These are phyloP conservation scores for Rosalia funebris DNA, from an alignment of 2,888 invertebrate genomes.

Conservation along the genomic window DNA sequence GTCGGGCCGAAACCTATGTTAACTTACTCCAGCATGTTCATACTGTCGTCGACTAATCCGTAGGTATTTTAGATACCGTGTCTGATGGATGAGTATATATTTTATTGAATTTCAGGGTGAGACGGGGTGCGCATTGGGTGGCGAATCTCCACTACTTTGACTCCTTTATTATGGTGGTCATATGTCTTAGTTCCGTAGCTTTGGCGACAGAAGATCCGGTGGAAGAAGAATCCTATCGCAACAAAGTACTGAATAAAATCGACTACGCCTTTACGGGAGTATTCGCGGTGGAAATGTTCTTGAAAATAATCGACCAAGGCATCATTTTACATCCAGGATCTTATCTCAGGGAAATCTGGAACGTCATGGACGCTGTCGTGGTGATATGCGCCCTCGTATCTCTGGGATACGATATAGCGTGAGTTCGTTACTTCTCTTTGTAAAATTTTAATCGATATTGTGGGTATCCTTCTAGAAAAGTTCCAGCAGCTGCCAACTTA, in stretches of 20 bases:
- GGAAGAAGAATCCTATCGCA: slow-evolving; percentile 85
- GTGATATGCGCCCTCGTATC: slow-evolving; percentile 98
- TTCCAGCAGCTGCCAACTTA: slow-evolving; percentile 71
- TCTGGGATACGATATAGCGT: slow-evolving; percentile 93
- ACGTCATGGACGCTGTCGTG: slow-evolving; percentile 98
- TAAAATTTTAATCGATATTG: background rate
- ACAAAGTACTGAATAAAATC: slow-evolving; percentile 94
- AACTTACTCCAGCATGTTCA: slow-evolving; percentile 99
- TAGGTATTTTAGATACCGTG: no score
- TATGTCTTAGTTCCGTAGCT: slow-evolving; percentile 98
- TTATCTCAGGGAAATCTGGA: slow-evolving; percentile 98
- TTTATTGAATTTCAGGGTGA: slow-evolving; percentile 90
- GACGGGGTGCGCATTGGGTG: slow-evolving; percentile 98
- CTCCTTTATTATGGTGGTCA: slow-evolving; percentile 99
- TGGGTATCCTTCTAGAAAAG: slow-evolving; percentile 64
- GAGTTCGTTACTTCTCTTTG: slow-evolving; percentile 55
- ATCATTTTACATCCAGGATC: slow-evolving; percentile 97
- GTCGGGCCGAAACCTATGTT: slow-evolving; percentile 99
- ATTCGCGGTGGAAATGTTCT: slow-evolving; percentile 98
- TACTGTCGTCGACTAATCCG: slow-evolving; percentile 99
- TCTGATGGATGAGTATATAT: no score
- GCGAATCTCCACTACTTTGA: slow-evolving; percentile 99
- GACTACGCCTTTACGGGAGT: slow-evolving; percentile 99
- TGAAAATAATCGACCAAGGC: slow-evolving; percentile 93
- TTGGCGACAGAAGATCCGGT: slow-evolving; percentile 99